Conservation (phyloP, 2,888 invertebrate genomes). For the Azorinus chamasolen region DNA sequence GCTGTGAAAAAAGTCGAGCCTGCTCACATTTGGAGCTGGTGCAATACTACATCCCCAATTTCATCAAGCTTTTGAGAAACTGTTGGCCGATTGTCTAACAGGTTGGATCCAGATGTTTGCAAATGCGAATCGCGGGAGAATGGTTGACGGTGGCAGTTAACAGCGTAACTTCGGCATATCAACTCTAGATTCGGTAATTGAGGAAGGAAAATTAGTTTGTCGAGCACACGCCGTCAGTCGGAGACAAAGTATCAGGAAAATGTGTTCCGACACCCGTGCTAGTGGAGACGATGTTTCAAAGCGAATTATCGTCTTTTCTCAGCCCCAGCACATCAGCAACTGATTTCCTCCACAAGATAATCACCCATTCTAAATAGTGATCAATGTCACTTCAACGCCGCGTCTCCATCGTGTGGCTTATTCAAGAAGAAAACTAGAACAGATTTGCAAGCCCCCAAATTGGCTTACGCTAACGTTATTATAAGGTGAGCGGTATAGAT, state of each 20-base stretch:
- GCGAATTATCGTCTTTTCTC: conserved; percentile 62
- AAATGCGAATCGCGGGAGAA: too few species aligned
- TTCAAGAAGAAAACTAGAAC: conserved; percentile 63
- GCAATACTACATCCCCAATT: too few species aligned
- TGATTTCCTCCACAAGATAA: conserved; percentile 67
- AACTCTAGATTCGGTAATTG: conserved; percentile 44
- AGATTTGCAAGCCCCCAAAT: conserved; percentile 61
- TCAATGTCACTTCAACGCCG: conserved; percentile 62
- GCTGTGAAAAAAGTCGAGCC: too few species aligned
- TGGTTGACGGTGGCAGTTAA: too few species aligned
- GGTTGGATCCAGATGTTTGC: too few species aligned
- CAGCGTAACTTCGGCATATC: conserved; percentile 42
- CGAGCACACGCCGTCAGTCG: conserved; percentile 36
- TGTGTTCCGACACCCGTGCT: conserved; percentile 49
- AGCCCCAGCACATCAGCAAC: conserved; percentile 48
- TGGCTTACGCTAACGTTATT: conserved; percentile 67
- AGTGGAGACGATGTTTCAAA: conserved; percentile 43
- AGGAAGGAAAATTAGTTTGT: conserved; percentile 53
- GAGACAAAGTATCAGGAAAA: conserved; percentile 38
- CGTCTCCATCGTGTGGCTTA: conserved; percentile 58
- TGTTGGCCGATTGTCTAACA: too few species aligned
- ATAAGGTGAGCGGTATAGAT: conserved; percentile 54
- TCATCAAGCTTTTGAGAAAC: too few species aligned
- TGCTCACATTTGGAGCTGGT: too few species aligned
- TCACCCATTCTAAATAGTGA: conserved; percentile 62